Evolutionary conservation across 2,888 invertebrate genomes (phyloP).

Genomic region (Tenthredo amoena): DNA sequence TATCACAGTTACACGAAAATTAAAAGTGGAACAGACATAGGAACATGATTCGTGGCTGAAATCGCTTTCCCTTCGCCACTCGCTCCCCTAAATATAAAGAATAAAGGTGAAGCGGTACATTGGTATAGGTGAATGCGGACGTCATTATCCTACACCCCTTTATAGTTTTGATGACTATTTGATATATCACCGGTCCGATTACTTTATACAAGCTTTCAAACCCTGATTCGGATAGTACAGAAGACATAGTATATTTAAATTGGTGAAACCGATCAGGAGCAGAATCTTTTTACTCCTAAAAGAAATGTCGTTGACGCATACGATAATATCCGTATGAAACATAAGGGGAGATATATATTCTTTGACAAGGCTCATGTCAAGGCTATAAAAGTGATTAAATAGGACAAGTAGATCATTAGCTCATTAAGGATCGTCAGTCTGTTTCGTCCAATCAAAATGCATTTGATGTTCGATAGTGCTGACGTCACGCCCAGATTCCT

Average conservation of each 20-base stretch:
- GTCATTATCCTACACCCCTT: conserved; percentile 15
- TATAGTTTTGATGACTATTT: conserved; percentile 1
- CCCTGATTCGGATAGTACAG: background rate
- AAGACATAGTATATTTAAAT: background rate
- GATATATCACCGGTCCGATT: background rate
- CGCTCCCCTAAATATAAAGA: conserved; percentile 1
- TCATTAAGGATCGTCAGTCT: conserved; percentile 19
- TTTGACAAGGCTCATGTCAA: background rate
- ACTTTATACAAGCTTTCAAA: background rate
- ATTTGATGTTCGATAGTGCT: conserved; percentile 65
- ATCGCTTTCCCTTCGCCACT: background rate
- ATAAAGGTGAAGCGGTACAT: background rate
- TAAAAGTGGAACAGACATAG: conserved; percentile 9
- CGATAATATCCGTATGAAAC: background rate
- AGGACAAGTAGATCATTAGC: conserved; percentile 23
- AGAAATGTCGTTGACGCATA: background rate
- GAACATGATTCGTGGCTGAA: conserved; percentile 19
- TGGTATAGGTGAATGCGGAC: background rate
- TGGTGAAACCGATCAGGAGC: background rate
- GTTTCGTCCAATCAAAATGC: conserved; percentile 68
- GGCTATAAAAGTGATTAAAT: background rate
- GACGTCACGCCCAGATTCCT: conserved; percentile 63
- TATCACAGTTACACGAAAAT: conserved; percentile 10
- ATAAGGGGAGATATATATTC: background rate
- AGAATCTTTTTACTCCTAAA: background rate